Evolutionary conservation across 2,113 vertebrate species (phyloP).

Genomic region (Mesitornis unicolor): DNA sequence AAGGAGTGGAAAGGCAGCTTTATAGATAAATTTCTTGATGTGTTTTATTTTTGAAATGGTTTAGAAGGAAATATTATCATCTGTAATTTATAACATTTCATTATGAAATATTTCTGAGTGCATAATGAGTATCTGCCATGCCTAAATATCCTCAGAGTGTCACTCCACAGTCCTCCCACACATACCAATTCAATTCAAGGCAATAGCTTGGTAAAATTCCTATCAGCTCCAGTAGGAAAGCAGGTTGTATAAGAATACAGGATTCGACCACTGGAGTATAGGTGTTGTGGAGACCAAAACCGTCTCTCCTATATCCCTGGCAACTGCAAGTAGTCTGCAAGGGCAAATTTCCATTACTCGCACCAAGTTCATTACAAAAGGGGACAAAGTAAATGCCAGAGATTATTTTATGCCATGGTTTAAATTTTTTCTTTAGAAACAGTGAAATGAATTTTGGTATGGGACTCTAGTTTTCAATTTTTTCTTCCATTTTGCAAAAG

Average conservation of each 20-base stretch:
- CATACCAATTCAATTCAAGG: not conserved
- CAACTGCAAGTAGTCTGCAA: not conserved
- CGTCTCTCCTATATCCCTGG: not conserved
- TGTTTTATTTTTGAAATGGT: not conserved
- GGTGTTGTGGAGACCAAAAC: not conserved
- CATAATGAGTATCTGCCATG: conserved; percentile 8
- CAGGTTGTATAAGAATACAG: not conserved
- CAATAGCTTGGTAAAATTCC: not conserved
- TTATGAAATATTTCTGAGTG: conserved; percentile 39
- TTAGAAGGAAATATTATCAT: not conserved
- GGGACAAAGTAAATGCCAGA: not conserved
- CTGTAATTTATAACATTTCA: conserved; percentile 31
- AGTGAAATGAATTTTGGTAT: not conserved
- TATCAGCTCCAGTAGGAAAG: not conserved
- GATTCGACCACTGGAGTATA: not conserved
- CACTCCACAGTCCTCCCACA: conserved; percentile 43
- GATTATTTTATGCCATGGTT: not conserved
- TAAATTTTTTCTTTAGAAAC: not conserved
- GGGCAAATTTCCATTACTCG: not conserved
- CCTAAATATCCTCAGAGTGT: conserved; percentile 6
- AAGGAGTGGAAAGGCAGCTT: not conserved
- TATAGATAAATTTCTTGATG: not conserved
- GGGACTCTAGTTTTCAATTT: not conserved
- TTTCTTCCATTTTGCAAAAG: not conserved
- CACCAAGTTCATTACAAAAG: not conserved